A percentile compares a stretch with the other conserved stretches of the same genome.
These are phyloP conservation scores for Etheostoma spectabile DNA, from an alignment of 2,113 vertebrate genomes.

Conservation along the genomic window DNA sequence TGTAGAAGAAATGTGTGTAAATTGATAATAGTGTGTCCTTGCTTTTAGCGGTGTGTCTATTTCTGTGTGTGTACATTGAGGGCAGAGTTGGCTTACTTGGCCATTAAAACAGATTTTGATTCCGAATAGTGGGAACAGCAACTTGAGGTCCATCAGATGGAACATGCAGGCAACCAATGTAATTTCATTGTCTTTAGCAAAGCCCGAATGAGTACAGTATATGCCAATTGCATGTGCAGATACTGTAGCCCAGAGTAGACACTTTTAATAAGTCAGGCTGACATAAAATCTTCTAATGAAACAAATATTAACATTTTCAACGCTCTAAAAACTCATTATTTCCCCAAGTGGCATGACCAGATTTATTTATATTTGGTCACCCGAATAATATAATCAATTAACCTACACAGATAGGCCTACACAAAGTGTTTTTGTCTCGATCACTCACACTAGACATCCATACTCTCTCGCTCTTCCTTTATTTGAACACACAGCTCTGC, in stretches of 20 bases:
- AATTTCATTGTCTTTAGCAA: neutral
- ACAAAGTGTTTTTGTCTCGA: neutral
- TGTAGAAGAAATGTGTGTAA: too few relatives aligned
- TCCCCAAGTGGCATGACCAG: neutral
- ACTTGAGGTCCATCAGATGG: neutral
- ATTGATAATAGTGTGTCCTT: too few relatives aligned
- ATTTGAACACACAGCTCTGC: neutral
- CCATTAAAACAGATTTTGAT: too few relatives aligned
- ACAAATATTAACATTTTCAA: neutral
- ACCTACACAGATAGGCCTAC: neutral
- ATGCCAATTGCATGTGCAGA: neutral
- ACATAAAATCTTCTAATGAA: neutral
- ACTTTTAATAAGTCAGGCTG: neutral
- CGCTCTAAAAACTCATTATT: neutral
- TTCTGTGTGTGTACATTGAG: too few relatives aligned
- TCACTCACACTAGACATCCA: neutral
- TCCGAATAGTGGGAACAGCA: neutral
- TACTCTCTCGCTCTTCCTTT: neutral
- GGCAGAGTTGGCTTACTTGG: too few relatives aligned
- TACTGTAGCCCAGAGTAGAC: neutral
- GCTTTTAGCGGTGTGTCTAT: too few relatives aligned
- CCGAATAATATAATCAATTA: neutral
- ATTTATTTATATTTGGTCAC: slow-evolving; percentile 22
- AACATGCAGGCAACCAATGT: neutral
- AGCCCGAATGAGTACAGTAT: neutral